Evolutionary conservation across 2,797 vertebrate genomes (phyloP).

Genomic region (Periparus ater): DNA sequence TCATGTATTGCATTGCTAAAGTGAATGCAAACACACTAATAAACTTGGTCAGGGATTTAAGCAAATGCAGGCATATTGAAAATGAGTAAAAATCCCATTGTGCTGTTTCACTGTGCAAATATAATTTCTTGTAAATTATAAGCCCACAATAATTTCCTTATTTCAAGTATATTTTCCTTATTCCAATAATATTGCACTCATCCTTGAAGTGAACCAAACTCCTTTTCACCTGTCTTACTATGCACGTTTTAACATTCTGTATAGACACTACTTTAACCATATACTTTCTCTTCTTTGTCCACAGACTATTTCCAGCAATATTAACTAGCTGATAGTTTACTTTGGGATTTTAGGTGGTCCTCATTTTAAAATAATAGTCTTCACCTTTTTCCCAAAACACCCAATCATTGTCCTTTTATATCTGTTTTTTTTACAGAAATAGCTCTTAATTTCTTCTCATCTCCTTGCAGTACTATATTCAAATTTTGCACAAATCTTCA

Average conservation of each 20-base stretch:
- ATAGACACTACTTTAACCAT: neutral
- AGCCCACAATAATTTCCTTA: neutral
- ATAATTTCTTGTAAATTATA: constrained; percentile 1
- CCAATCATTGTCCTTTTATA: neutral
- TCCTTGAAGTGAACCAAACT: neutral
- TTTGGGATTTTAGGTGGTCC: neutral
- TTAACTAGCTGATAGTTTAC: constrained; percentile 18
- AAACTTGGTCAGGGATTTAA: constrained; percentile 36
- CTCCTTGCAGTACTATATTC: neutral
- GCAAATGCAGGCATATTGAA: neutral
- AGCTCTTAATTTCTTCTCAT: neutral
- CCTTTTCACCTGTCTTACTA: constrained; percentile 17
- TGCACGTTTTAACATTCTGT: neutral
- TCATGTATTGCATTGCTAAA: neutral
- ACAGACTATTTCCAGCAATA: neutral
- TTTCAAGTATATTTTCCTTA: constrained; percentile 33
- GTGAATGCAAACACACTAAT: neutral
- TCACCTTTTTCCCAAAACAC: neutral
- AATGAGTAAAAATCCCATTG: neutral
- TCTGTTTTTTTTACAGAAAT: neutral
- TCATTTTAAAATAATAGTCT: constrained; percentile 14
- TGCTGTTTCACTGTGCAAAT: constrained; percentile 14
- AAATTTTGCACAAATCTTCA: neutral
- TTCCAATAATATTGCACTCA: neutral
- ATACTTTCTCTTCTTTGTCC: neutral